Base-by-base conservation (phyloP, 2,113 vertebrate genomes). In the Lutjanus erythropterus region DNA sequence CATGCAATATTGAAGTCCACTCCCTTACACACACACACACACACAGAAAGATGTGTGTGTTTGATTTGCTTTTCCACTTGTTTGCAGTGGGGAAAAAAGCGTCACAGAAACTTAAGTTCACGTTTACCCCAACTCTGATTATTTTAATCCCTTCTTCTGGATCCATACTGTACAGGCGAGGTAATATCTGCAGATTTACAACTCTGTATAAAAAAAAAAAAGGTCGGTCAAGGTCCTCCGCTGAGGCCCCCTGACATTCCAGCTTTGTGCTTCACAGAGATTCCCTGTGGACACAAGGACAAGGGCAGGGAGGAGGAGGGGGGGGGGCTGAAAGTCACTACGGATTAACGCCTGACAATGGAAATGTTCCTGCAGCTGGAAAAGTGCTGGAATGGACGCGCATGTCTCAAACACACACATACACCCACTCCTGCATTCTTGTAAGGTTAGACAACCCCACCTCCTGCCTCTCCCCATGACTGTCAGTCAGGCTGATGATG, bases 291-390 rank as follows among this genome's bases (percentile, higher is more conserved):
- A 91, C 80, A 73, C 2, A 35, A 81, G 81, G 85, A 80, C 80
- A 12, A 71, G 82, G 65, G 55, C 47, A 53, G 47, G n/a, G n/a
- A n/a, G n/a, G n/a, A n/a, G n/a, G n/a, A n/a, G n/a, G n/a, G n/a
- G n/a, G n/a, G 64, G 78, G 64, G 49, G 60, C 65, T 80, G 69
- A 74, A 80, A 80, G 87, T 93, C 90, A 91, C 82, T 49, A 41
- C 27, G 50, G 90, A 93, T 93, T 94, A 90, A 35, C 44, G 66
- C 62, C 50, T 6, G 41, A 91, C 88, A 88, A 92, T 86, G 71
- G 81, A 83, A 84, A 86, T 71, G 77, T 62, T 88, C 79, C 90
- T 74, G 84, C 75, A 82, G 83, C 83, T 74, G 79, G 72, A 78
- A 80, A 49, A 75, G 58, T 68, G 82, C 44, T 84, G 53, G 78